Conservation (phyloP, 2,113 vertebrate genomes). For the Microtus ochrogaster region DNA sequence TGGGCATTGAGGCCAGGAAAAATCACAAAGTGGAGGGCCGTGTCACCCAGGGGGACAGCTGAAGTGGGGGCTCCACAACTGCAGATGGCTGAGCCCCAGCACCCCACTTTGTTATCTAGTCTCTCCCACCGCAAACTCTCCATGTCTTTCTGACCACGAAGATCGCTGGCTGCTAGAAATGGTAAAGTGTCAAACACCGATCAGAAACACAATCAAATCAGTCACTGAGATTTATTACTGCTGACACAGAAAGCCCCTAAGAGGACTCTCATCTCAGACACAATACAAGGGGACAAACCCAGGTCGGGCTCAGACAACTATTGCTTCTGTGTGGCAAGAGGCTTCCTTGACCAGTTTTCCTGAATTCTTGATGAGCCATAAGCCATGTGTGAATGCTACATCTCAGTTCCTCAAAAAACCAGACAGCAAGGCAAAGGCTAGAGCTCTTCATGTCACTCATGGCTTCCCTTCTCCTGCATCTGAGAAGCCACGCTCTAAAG, state of each 20-base stretch:
- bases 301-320: not conserved
- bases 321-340: not conserved
- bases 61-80: not conserved
- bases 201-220: not conserved
- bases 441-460: not conserved
- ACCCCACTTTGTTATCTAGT: not conserved
- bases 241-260: not conserved
- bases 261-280: not conserved
- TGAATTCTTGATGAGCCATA: not conserved
- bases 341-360: not conserved
- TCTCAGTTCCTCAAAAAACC: not conserved
- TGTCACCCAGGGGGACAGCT: not conserved
- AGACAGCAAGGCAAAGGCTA: not conserved
- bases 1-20: not conserved
- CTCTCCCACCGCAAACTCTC: not conserved
- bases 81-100: not conserved
- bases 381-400: not conserved
- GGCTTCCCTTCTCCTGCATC: not conserved
- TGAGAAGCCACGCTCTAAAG: not conserved
- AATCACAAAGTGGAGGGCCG: not conserved
- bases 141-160: not conserved
- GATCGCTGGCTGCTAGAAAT: not conserved
- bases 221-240: not conserved
- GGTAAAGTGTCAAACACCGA: not conserved
- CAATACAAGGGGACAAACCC: not conserved